Base-by-base conservation (phyloP, 2,888 invertebrate species). In the Stenoptilia bipunctidactyla region DNA sequence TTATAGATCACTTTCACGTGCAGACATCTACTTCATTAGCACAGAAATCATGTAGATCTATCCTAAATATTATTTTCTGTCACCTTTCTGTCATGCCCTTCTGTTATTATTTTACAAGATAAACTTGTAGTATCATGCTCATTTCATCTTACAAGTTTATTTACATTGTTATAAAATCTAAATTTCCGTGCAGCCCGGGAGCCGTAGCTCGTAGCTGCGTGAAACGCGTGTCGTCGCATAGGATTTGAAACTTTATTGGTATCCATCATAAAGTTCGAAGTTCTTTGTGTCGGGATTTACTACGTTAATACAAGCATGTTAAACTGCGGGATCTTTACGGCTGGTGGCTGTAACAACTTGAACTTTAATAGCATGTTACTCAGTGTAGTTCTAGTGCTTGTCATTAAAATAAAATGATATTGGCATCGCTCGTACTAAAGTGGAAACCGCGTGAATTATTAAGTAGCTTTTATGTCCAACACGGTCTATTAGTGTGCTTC, bases 1-100 rank as follows among this genome's bases (percentile, higher is more conserved):
- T 12, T 36, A 12, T 15, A 36, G 10, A 47, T 30, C 30, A 30
- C 10, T n/a, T n/a, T 30, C 30, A n/a, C n/a, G 2, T 10, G 3
- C 12, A 12, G 30, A 9, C 30, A 8, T 12, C 25, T 25, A 6
- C 30, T 30, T n/a, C 30, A 30, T 30, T 30, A 3, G 2, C 20
- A 20, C 20, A 20, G 9, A 30, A 30, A n/a, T 30, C 30, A 30
- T 30, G 30, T 10, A 25, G 25, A 25, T n/a, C n/a, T 30, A 25
- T 20, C 20, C 4, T 20, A 20, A 3, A n/a, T 30, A 3, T 30
- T n/a, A 30, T 30, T 20, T 20, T 5, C 20, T 20, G 6, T 30
- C 4, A 12, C 30, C 30, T 30, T 30, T 30, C 30, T 30, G 30
- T 30, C 30, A 10, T 30, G 20, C 20, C 20, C 8, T 3, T 20